Evolutionary conservation across 23 tunicate species (phyloP), one percentile per base, ranked within the genome.

Genomic region (Trididemnum miniatum): DNA sequence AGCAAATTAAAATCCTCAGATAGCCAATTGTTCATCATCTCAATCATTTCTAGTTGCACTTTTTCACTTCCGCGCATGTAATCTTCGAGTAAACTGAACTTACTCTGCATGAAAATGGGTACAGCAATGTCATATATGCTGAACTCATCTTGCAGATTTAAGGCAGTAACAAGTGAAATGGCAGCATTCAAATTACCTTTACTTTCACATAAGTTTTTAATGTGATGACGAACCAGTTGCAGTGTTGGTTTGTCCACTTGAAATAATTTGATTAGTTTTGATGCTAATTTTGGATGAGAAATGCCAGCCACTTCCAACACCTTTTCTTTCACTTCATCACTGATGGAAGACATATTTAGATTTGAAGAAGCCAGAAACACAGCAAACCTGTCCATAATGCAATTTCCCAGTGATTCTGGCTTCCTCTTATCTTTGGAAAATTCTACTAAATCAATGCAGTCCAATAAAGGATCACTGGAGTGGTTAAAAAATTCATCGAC

Each of bases 61-160:
- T 54, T 23, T 35, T 67, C 69, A 63, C 76, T 71, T 1, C 85
- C 89, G 7, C 44, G 59, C 59, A 91, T 34, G 51, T 91, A 91
- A 26, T 77, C 50, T 50, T 91, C 97, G 0, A 91, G 35, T 9
- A 91, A 34, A 51, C 65, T 63, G n/a, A 86, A 31, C 59, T 85
- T 91, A 77, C 82, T 86, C 54, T 91, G 97, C 44, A 82, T 30
- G 31, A 85, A 78, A 36, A 82, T 82, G 0, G 97, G 97, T 3
- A 91, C 34, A 22, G 90, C 97, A 50, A 91, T 78, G 28, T 85
- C 97, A 57, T 25, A 76, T 12, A 91, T 65, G 32, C 37, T 69
- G 57, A 91, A 91, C 30, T 67, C 51, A 31, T 78, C 83, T 66
- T 91, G 97, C 62, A 91, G 27, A 25, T 82, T 40, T 31, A 91